Conservation (phyloP, 1,140 invertebrate species). For the Acromyrmex echinatior region DNA sequence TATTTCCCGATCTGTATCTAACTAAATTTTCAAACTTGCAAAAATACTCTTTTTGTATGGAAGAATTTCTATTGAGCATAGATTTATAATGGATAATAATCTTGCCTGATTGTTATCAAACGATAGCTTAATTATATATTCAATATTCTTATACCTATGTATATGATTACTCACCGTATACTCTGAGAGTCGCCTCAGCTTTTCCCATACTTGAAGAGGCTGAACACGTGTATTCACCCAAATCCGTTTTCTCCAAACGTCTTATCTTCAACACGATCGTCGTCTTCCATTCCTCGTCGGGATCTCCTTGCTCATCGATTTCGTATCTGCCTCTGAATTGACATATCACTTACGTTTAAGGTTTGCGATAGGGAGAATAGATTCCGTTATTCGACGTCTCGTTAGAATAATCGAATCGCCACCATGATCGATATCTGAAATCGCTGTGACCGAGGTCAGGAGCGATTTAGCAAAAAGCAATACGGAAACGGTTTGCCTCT, state of each 20-base stretch:
- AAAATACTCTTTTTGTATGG: background rate
- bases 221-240: conserved; percentile 91
- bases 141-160: background rate
- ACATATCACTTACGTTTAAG: conserved; percentile 66
- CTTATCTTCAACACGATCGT: conserved; percentile 89
- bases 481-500: conserved; percentile 7
- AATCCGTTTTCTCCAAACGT: conserved; percentile 89
- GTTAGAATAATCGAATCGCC: conserved; percentile 48
- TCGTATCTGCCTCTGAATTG: conserved; percentile 87
- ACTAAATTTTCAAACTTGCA: too few relatives aligned
- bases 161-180: conserved; percentile 88
- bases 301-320: conserved; percentile 82
- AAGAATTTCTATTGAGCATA: conserved; percentile 5
- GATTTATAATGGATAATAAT: background rate
- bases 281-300: conserved; percentile 87
- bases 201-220: conserved; percentile 91
- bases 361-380: conserved; percentile 26
- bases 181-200: conserved; percentile 89
- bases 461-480: conserved; percentile 51
- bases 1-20: too few relatives aligned
- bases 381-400: conserved; percentile 54
- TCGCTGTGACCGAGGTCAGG: conserved; percentile 42
- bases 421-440: conserved; percentile 33
- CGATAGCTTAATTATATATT: conserved; percentile 32
- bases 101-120: background rate